phyloP scores from a whole-genome alignment of 1,140 invertebrate genomes.

The Solenopsis fugax region DNA sequence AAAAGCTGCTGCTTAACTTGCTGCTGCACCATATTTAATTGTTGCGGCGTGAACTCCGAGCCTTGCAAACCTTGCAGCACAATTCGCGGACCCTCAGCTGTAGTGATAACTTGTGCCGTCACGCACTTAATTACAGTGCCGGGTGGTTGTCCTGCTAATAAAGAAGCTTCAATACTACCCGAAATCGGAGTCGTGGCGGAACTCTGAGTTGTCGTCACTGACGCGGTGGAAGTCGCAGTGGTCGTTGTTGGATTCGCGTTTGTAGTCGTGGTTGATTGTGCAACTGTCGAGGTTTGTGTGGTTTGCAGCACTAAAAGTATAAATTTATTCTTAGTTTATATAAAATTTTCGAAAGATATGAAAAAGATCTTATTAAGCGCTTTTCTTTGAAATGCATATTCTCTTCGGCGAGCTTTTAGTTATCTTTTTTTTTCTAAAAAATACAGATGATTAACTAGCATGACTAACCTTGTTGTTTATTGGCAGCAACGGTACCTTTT shows the following conservation, averaged over 20 bases:
- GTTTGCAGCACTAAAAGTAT: slow-evolving; percentile 62
- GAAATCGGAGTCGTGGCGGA: slow-evolving; percentile 73
- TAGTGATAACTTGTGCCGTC: slow-evolving; percentile 93
- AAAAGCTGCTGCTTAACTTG: slow-evolving; percentile 95
- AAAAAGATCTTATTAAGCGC: neutral
- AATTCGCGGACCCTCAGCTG: slow-evolving; percentile 93
- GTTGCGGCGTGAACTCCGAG: slow-evolving; percentile 92
- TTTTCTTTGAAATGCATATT: neutral
- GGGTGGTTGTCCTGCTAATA: slow-evolving; percentile 92
- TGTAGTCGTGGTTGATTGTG: slow-evolving; percentile 61
- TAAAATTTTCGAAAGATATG: neutral
- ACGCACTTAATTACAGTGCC: slow-evolving; percentile 96
- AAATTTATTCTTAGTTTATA: neutral
- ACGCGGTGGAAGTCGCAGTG: slow-evolving; percentile 55
- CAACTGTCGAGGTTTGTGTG: slow-evolving; percentile 56
- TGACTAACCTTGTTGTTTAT: slow-evolving; percentile 78
- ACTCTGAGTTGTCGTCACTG: slow-evolving; percentile 65
- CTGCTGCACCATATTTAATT: slow-evolving; percentile 93
- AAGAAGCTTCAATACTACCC: slow-evolving; percentile 90
- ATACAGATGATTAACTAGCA: neutral
- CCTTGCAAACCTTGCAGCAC: slow-evolving; percentile 94
- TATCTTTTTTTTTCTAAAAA: slow-evolving; percentile 7
- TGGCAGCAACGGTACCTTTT: slow-evolving; percentile 79
- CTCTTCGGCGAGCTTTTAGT: neutral
- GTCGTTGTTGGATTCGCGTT: slow-evolving; percentile 57